Evolutionary conservation across 2,113 vertebrate species (phyloP), one percentile per base, ranked within the genome.

Genomic region (Oncorhynchus tshawytscha): DNA sequence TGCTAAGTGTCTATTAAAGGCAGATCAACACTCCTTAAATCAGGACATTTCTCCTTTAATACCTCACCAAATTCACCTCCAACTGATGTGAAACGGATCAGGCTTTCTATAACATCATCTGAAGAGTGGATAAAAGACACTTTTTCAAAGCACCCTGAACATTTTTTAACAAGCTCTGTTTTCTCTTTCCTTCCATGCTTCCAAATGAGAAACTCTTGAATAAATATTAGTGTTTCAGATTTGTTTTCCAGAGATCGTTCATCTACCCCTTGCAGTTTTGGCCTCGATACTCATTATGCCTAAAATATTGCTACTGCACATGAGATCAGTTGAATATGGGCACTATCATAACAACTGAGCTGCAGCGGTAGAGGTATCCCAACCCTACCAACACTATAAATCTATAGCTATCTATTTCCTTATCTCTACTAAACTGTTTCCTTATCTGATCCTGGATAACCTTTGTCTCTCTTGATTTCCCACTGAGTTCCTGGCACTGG

Each of bases 1-100:
- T 94, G 92, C 84, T 91, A 93, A 92, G 86, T 86, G 81, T 87
- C 74, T 86, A 84, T 87, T 93, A 94, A 94, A 93, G 81, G 78
- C 73, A 81, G 85, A 91, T 87, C 81, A 88, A 84, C 86, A 90
- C 80, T 79, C 80, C 76, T 87, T 85, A 82, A 89, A 86, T 90
- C 81, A 85, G 82, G 81, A 91, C 82, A 86, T 18, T 73, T 80
- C 77, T 84, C 34, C 80, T 68, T 88, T 79, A 69, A 84, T 64
- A 80, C 69, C 67, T 68, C 54, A 65, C 66, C 60, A 76, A 75
- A 71, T 74, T 77, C 54, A 77, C 60, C 57, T 25, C 72, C 73
- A 60, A 75, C 65, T 78, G 70, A 74, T 85, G 79, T 86, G 87
- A 85, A 82, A 82, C 25, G 25, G 69, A 81, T 87, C 82, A 81